Base-by-base conservation (phyloP, 1,140 invertebrate genomes). In the Papilio helenus region DNA sequence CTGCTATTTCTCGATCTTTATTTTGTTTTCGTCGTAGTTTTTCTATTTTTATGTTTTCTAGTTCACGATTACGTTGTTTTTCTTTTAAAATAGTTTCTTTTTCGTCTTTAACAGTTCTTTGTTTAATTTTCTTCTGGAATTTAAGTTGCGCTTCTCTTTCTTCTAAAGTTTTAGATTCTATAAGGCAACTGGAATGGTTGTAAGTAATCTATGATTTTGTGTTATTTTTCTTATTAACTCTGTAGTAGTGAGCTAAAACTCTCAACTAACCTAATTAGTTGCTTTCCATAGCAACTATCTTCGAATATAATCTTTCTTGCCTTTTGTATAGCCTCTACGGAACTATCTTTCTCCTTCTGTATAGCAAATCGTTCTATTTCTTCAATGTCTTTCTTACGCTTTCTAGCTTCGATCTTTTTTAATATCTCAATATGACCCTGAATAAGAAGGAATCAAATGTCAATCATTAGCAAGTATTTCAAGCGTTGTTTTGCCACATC, bases 111-210 rank as follows among this genome's bases (percentile, higher is more conserved):
- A 81, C 61, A 55, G 80, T 72, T 80, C 81, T 29, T 61, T 85
- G 34, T 76, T 79, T 81, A 79, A 88, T 61, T 80, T 88, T 65
- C 42, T 88, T 90, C 80, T 88, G 80, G 65, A 89, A 86, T 82
- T 86, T 23, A 20, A 93, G 76, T 85, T 91, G 86, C 16, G 79
- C 72, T 23, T 92, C 87, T 83, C 87, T 85, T 85, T 90, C 90
- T 84, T 89, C 88, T 55, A 86, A 76, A 20, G 83, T 82, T 86
- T 89, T 92, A 5, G 89, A 92, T 84, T 86, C 82, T 9, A 83
- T 29, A n/a, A 92, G 73, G 29, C 87, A 88, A 77, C 90, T 92
- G 68, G 79, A 68, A 72, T 81, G 44, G 1, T 46, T 65, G 23
- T 74, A 80, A 16, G 18, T 12, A 51, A 49, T 20, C 2, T 26